Evolutionary conservation across 2,797 vertebrate genomes (phyloP).

Genomic region (Cercopithecus neglectus): DNA sequence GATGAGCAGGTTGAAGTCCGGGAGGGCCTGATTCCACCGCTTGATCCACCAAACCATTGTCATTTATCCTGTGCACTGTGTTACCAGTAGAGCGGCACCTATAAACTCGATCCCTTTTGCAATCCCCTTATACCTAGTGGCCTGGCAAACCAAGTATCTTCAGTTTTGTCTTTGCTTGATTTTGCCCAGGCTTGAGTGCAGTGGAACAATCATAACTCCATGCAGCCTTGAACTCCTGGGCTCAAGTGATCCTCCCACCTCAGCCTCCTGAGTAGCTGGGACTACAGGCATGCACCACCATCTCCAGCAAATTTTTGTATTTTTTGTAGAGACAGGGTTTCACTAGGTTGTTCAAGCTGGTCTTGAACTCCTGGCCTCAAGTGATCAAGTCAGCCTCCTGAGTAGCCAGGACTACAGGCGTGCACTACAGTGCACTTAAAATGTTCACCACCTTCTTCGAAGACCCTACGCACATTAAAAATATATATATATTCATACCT

Average conservation of each 20-base stretch:
- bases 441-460: background rate
- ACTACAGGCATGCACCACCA: too few relatives aligned
- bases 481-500: background rate
- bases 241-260: too few relatives aligned
- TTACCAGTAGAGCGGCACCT: background rate
- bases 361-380: background rate
- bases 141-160: background rate
- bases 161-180: background rate
- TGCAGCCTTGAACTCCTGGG: background rate
- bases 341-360: too few relatives aligned
- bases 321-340: too few relatives aligned
- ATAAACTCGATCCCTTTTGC: fast-evolving
- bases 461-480: background rate
- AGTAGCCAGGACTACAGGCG: background rate
- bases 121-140: background rate
- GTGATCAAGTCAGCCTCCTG: background rate
- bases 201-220: background rate
- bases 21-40: background rate
- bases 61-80: fast-evolving
- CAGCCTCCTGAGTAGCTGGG: too few relatives aligned
- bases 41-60: background rate
- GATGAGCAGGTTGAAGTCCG: background rate
- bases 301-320: too few relatives aligned
- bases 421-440: background rate
- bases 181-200: background rate